Conservation (phyloP, 2,113 vertebrate species). For the Brevimyrus niger region DNA sequence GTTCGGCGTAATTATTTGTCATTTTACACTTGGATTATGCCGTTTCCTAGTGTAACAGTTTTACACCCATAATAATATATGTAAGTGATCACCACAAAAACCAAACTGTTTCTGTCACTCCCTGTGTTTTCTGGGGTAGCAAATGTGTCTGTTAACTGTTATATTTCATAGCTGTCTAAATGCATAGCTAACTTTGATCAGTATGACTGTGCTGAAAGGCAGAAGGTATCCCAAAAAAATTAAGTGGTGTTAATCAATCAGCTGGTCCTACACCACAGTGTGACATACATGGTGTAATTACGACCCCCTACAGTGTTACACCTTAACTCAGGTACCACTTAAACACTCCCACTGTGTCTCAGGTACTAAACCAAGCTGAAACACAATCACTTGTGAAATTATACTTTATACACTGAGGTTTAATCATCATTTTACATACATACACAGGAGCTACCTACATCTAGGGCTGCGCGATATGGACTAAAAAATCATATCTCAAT, state of each 20-base stretch:
- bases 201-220: too few species aligned
- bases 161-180: neutral
- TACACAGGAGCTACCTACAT: neutral
- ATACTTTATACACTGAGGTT: neutral
- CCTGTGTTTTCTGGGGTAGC: neutral
- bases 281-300: too few species aligned
- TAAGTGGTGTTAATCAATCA: too few species aligned
- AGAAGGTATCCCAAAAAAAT: too few species aligned
- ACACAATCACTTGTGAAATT: neutral
- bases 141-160: neutral
- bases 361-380: neutral
- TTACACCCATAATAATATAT: neutral
- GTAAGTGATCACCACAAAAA: neutral
- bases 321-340: too few species aligned
- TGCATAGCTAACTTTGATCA: too few species aligned
- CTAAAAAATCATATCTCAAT: too few species aligned
- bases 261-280: too few species aligned
- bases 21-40: neutral
- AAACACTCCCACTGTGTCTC: too few species aligned
- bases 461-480: neutral
- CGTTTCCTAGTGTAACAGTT: neutral
- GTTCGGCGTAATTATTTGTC: neutral
- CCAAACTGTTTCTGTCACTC: neutral
- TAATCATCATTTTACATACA: neutral
- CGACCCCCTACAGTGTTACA: too few species aligned